Evolutionary conservation across 2,888 invertebrate species (phyloP), one percentile per base, ranked within the genome.

Genomic region (Microctonus brassicae): DNA sequence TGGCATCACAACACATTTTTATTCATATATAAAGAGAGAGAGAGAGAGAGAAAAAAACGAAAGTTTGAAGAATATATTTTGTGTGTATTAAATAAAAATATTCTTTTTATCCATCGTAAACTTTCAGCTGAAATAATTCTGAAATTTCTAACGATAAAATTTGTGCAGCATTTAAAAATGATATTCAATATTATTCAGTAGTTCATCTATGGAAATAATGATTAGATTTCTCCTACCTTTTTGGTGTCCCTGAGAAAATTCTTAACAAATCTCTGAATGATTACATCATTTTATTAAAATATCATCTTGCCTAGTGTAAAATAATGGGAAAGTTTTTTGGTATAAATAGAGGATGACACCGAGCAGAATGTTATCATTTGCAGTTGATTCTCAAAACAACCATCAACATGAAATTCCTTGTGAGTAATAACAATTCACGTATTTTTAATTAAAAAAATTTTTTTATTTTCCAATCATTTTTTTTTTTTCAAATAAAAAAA

Each of bases 341-440:
- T 81, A 81, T 82, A 82, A 81, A 81, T 79, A 82, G 79, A 72
- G 74, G 58, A 20, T 63, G 68, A 73, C 74, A 73, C 72, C 65
- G 76, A 66, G 72, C 71, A 74, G 70, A 73, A 72, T 67, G 79
- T 75, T 74, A 79, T 73, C 79, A 79, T 79, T 79, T 77, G 80
- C 75, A 75, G 74, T 73, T 72, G 75, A 80, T 78, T 72, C 75
- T 33, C 79, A 76, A 75, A 76, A 74, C 78, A 57, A 74, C 69
- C 75, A 71, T 73, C 79, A 83, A 77, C 79, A 86, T 86, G 86
- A 86, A 86, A 76, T 84, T 82, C 79, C 70, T 86, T 76, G 86
- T 86, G 79, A 86, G 83, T 83, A 68, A n/a, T 60, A 13, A 20
- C 17, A 29, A 33, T 69, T 29, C 7, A 5, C 7, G 7, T 29